These are phyloP conservation scores for Loripinus fragilis DNA, from an alignment of 2,888 invertebrate species.

Conservation along the genomic window DNA sequence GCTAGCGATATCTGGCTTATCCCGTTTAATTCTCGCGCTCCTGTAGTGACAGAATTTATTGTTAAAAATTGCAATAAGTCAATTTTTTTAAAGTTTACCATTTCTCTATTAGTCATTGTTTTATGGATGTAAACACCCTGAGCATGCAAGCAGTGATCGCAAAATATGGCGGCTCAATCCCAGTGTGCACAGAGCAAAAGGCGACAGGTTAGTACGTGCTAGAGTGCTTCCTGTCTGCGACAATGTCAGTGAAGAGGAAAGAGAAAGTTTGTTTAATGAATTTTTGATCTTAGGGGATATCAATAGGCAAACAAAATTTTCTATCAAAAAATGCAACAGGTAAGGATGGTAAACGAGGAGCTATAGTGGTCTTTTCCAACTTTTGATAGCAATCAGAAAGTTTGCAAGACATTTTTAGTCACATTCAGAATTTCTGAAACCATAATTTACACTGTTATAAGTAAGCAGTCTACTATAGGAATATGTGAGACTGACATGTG, in stretches of 20 bases:
- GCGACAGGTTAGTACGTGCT: too few relatives aligned
- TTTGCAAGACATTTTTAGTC: constrained; percentile 31
- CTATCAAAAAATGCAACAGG: constrained; percentile 15
- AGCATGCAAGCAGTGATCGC: too few relatives aligned
- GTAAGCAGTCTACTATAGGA: constrained; percentile 14
- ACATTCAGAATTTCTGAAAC: constrained; percentile 21
- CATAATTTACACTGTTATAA: constrained; percentile 4
- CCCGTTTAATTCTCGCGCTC: too few relatives aligned
- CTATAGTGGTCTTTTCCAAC: constrained; percentile 22
- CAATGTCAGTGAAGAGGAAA: constrained; percentile 12
- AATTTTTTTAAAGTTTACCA: too few relatives aligned
- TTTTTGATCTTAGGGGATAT: constrained; percentile 26
- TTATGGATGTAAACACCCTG: too few relatives aligned
- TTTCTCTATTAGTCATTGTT: too few relatives aligned
- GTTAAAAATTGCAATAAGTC: too few relatives aligned
- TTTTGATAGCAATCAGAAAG: neutral
- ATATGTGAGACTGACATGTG: constrained; percentile 32
- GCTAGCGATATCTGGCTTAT: too few relatives aligned
- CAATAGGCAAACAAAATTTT: constrained; percentile 30
- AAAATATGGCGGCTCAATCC: too few relatives aligned
- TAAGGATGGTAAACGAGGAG: neutral
- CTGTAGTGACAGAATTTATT: too few relatives aligned
- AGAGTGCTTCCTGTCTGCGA: too few relatives aligned
- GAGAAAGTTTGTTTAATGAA: constrained; percentile 23
- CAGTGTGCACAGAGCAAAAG: too few relatives aligned